Percentiles rank a stretch among this genome's conserved stretches.
Conservation (phyloP, 2,888 invertebrate species). For the Heterodera filipjevi region DNA sequence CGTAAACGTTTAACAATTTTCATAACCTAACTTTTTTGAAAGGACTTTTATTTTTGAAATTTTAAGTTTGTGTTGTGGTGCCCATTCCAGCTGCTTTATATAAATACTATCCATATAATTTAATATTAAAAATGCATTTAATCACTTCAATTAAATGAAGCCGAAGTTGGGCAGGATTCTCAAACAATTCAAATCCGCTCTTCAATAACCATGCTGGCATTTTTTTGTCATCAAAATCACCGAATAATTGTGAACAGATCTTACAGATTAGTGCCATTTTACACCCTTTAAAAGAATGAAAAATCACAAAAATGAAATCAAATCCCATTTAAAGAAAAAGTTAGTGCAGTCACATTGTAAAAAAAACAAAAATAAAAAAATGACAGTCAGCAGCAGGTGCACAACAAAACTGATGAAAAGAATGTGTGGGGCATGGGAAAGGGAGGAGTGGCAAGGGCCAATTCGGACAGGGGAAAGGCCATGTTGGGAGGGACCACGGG, state of each 20-base stretch:
- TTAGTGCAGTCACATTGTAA: neutral
- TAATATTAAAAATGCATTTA: neutral
- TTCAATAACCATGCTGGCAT: neutral
- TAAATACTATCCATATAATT: neutral
- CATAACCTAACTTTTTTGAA: too few species aligned
- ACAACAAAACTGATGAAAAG: neutral
- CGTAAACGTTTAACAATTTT: too few species aligned
- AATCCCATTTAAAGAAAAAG: too few species aligned
- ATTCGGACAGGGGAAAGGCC: neutral
- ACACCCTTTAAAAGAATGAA: neutral
- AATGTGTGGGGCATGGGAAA: neutral
- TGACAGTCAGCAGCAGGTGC: neutral
- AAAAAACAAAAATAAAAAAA: neutral
- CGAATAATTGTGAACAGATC: constrained; percentile 4
- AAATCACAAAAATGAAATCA: too few species aligned
- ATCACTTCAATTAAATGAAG: constrained; percentile 24
- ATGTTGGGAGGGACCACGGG: neutral
- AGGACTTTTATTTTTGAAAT: too few species aligned
- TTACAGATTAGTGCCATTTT: neutral
- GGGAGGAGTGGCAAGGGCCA: neutral
- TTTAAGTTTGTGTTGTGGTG: too few species aligned
- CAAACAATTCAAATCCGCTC: constrained; percentile 6
- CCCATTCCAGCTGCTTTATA: too few species aligned
- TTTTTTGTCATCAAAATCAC: neutral
- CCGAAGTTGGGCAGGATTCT: constrained; percentile 23